phyloP scores from a whole-genome alignment of 2,888 invertebrate genomes.

The Zygothrica quintamaculata region DNA sequence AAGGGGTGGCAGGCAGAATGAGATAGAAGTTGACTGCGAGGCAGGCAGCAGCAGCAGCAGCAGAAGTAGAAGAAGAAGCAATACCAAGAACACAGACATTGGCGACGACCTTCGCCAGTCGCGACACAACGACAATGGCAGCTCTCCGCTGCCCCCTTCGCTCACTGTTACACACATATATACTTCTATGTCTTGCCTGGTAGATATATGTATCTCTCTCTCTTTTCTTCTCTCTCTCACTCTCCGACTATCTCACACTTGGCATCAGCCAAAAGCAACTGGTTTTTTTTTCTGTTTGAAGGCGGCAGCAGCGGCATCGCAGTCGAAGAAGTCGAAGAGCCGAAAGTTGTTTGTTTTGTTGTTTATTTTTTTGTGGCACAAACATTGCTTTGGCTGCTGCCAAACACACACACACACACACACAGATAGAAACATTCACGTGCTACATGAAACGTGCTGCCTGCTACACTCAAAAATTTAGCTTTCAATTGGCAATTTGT shows the following conservation, averaged over 20 bases:
- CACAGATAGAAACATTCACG: neutral
- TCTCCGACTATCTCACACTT: neutral
- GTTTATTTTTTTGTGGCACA: slow-evolving; percentile 6
- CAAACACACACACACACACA: too few species aligned
- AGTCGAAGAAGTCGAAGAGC: slow-evolving; percentile 33
- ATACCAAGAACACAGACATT: slow-evolving; percentile 4
- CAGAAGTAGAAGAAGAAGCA: slow-evolving; percentile 1
- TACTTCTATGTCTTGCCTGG: too few species aligned
- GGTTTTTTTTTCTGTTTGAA: slow-evolving; percentile 55
- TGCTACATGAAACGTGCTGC: neutral
- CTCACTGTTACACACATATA: neutral
- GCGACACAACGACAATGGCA: slow-evolving; percentile 48
- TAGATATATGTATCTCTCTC: too few species aligned
- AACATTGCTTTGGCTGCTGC: neutral
- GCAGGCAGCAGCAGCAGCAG: slow-evolving; percentile 1
- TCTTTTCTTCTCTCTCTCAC: neutral
- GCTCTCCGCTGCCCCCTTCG: slow-evolving; percentile 1
- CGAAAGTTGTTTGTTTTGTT: slow-evolving; percentile 46
- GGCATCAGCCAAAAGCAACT: slow-evolving; percentile 61
- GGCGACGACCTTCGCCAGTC: slow-evolving; percentile 64
- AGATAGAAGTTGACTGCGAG: too few species aligned
- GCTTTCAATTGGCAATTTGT: slow-evolving; percentile 7
- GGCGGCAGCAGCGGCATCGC: slow-evolving; percentile 39
- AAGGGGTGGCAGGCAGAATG: neutral
- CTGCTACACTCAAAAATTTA: slow-evolving; percentile 33